Conservation (phyloP, 1,140 invertebrate species). For the Papilio aristodemus region DNA sequence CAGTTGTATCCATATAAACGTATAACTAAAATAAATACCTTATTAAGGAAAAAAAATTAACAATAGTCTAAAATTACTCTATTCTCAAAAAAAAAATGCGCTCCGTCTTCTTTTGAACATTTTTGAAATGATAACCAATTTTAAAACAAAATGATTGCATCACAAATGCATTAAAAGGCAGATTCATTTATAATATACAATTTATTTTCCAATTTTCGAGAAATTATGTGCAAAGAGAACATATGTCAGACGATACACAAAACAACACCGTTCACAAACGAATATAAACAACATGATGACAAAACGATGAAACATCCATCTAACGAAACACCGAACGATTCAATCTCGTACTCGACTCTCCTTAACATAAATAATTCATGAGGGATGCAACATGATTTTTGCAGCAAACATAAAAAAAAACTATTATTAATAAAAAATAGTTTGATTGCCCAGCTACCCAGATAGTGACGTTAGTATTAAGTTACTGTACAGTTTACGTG, state of each 20-base stretch:
- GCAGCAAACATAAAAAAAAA: constrained; percentile 61
- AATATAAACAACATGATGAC: constrained; percentile 45
- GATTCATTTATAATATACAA: constrained; percentile 66
- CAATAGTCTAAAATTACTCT: constrained; percentile 69
- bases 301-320: constrained; percentile 40
- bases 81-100: constrained; percentile 66
- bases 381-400: constrained; percentile 60
- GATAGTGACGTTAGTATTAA: constrained; percentile 77
- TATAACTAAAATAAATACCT: constrained; percentile 81
- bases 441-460: constrained; percentile 78
- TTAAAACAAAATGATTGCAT: constrained; percentile 54
- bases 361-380: constrained; percentile 52
- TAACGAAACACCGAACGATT: constrained; percentile 57
- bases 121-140: constrained; percentile 51
- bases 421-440: constrained; percentile 73
- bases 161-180: constrained; percentile 75
- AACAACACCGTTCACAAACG: constrained; percentile 46
- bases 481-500: constrained; percentile 73
- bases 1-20: constrained; percentile 77
- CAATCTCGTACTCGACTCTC: constrained; percentile 49
- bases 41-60: constrained; percentile 73
- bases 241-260: constrained; percentile 44
- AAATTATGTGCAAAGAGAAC: constrained; percentile 53
- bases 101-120: constrained; percentile 55
- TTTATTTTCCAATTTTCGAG: constrained; percentile 59